Percentiles rank a stretch among this genome's conserved stretches.
These are phyloP conservation scores for Syrista parreyssii DNA, from an alignment of 2,888 invertebrate species.

Conservation along the genomic window DNA sequence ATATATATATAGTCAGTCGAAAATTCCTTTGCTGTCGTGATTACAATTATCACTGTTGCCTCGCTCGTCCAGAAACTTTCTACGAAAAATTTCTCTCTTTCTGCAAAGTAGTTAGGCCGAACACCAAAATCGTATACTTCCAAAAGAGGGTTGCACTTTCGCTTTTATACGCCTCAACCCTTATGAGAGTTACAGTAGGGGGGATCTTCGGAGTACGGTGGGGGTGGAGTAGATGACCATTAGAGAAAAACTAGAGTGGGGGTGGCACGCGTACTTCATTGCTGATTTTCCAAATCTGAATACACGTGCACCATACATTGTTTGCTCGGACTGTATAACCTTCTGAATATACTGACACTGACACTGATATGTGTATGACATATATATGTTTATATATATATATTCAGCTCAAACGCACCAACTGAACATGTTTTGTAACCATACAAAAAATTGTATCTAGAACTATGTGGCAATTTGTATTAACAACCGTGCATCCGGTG, in stretches of 20 bases:
- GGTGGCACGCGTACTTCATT: conserved; percentile 40
- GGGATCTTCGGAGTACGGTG: conserved; percentile 37
- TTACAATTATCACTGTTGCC: neutral
- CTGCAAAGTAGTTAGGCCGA: conserved; percentile 7
- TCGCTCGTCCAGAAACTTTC: neutral
- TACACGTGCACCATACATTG: neutral
- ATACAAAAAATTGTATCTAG: neutral
- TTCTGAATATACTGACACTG: neutral
- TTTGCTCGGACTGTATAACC: neutral
- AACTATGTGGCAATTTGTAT: neutral
- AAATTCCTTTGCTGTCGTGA: neutral
- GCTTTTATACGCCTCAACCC: conserved; percentile 51
- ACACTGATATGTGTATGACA: neutral
- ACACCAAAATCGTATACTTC: conserved; percentile 37
- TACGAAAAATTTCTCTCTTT: neutral
- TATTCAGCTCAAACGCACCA: neutral
- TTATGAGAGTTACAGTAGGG: conserved; percentile 39
- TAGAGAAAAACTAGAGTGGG: conserved; percentile 25
- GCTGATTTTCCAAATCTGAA: conserved; percentile 22
- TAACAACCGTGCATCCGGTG: too few species aligned
- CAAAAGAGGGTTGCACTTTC: conserved; percentile 32
- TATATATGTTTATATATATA: neutral
- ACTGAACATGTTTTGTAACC: neutral
- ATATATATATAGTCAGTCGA: neutral
- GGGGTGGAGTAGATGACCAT: conserved; percentile 33